A percentile compares a stretch with the other conserved stretches of the same genome.
Evolutionary conservation across 2,113 vertebrate genomes (phyloP).

Genomic region (Sialia sialis): DNA sequence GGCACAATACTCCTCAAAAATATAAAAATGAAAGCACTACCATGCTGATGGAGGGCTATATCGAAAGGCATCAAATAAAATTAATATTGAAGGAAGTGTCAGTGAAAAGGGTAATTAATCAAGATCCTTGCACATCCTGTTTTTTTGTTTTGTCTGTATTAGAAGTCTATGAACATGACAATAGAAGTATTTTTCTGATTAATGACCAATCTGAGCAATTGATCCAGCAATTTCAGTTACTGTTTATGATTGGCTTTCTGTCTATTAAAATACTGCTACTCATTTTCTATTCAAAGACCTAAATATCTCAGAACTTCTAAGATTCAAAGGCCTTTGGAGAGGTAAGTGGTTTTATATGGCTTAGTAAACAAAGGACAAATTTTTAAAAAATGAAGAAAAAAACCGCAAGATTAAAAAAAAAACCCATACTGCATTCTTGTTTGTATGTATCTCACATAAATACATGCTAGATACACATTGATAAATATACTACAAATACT

Average conservation of each 20-base stretch:
- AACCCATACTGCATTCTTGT: rapidly evolving
- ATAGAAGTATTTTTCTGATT: background rate
- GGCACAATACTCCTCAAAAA: background rate
- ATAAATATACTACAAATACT: background rate
- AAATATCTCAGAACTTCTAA: background rate
- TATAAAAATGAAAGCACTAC: background rate
- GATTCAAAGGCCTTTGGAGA: background rate
- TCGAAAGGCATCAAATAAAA: background rate
- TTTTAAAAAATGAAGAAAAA: rapidly evolving
- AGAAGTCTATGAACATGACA: background rate
- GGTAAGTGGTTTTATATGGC: background rate
- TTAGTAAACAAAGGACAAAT: background rate
- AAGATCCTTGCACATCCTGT: background rate
- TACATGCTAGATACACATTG: background rate
- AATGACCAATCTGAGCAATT: background rate
- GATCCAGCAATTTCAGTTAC: background rate
- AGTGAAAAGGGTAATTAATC: conserved; percentile 23
- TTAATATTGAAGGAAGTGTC: background rate
- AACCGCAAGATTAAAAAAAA: background rate
- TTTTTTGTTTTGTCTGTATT: background rate
- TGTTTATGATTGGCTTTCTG: background rate
- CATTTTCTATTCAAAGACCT: background rate
- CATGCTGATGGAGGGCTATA: background rate
- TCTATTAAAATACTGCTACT: background rate
- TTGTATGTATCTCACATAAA: background rate